A percentile compares a stretch with the other conserved stretches of the same genome.
Conservation (phyloP, 1,140 invertebrate species). For the Phocides pigmalion region DNA sequence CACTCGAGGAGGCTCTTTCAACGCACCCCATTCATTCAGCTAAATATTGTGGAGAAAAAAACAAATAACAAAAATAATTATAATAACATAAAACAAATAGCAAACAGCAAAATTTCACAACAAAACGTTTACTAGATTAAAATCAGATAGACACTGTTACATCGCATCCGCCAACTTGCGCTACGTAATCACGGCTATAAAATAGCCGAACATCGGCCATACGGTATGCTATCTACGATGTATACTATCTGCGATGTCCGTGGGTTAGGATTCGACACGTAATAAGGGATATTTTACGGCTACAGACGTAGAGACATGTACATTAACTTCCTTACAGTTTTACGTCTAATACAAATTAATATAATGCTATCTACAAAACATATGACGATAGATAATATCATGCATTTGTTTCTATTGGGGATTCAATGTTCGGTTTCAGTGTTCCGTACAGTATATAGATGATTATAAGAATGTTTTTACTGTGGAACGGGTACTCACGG, state of each 20-base stretch:
- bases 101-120: neutral
- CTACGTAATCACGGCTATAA: constrained; percentile 24
- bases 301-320: neutral
- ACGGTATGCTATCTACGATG: constrained; percentile 14
- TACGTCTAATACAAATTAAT: too few relatives aligned
- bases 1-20: too few relatives aligned
- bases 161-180: constrained; percentile 17
- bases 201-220: constrained; percentile 13
- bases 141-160: constrained; percentile 15
- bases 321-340: neutral
- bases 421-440: too few relatives aligned
- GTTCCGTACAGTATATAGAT: too few relatives aligned
- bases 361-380: too few relatives aligned
- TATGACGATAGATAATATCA: neutral
- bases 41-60: too few relatives aligned
- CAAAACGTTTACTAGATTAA: constrained; percentile 22
- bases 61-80: too few relatives aligned
- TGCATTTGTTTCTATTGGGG: neutral
- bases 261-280: constrained; percentile 23
- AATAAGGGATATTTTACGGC: constrained; percentile 25
- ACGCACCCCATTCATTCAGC: too few relatives aligned
- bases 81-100: too few relatives aligned
- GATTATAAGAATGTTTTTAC: too few relatives aligned
- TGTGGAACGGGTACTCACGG: too few relatives aligned
- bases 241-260: constrained; percentile 22